A percentile compares a stretch with the other conserved stretches of the same genome.
These are phyloP conservation scores for Drosophila pandora DNA, from an alignment of 1,140 invertebrate species.

Conservation along the genomic window DNA sequence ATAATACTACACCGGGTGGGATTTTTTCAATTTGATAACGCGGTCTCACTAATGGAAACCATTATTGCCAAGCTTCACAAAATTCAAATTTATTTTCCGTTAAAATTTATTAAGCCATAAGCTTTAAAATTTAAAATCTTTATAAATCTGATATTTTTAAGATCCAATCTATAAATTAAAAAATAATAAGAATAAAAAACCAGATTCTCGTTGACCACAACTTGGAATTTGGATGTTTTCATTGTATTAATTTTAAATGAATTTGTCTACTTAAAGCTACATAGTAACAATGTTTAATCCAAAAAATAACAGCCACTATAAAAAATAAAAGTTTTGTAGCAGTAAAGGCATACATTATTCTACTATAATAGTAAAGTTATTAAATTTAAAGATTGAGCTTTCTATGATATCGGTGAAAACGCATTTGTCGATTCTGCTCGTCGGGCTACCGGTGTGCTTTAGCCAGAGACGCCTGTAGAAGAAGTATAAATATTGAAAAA, in stretches of 20 bases:
- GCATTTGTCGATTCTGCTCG: slow-evolving; percentile 66
- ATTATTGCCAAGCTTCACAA: not conserved
- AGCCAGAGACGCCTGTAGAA: slow-evolving; percentile 61
- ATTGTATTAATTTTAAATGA: not conserved
- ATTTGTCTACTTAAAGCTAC: not conserved
- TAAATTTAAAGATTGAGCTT: slow-evolving; percentile 20
- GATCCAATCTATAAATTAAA: not conserved
- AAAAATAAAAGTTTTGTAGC: not conserved
- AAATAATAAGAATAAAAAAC: not conserved
- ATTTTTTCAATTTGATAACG: not conserved
- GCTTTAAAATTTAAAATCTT: too few relatives aligned
- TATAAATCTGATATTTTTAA: too few relatives aligned
- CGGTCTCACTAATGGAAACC: slow-evolving; percentile 3
- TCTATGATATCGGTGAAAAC: slow-evolving; percentile 36
- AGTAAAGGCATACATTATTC: slow-evolving; percentile 2
- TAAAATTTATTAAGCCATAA: not conserved
- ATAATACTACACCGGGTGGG: not conserved
- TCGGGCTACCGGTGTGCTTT: slow-evolving; percentile 61
- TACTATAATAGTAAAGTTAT: slow-evolving; percentile 36
- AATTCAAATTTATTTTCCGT: not conserved
- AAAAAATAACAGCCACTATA: not conserved
- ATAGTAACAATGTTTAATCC: not conserved
- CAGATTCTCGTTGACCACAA: not conserved
- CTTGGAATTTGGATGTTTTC: not conserved
- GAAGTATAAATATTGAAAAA: not conserved